Conservation (phyloP, 35 echinoderm and acorn worm genomes). For the Patiria miniata region DNA sequence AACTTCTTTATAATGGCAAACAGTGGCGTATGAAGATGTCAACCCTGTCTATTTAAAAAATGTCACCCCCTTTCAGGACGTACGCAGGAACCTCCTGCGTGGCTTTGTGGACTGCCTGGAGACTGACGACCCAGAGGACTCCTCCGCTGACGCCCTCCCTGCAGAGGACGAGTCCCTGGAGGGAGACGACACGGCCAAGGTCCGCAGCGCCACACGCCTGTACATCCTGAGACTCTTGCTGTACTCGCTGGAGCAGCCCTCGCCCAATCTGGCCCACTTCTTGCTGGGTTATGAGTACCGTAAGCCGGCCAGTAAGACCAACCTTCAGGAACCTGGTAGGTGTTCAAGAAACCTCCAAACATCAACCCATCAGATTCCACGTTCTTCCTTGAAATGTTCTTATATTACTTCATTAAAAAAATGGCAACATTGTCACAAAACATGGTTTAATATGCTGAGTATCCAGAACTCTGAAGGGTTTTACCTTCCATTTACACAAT, state of each 20-base stretch:
- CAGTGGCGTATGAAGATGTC: too few species aligned
- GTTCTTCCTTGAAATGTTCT: too few species aligned
- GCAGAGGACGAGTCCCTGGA: background rate
- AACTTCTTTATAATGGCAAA: too few species aligned
- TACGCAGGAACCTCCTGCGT: constrained; percentile 61
- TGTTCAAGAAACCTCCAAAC: too few species aligned
- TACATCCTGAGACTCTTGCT: constrained; percentile 68
- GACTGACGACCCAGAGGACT: constrained; percentile 64
- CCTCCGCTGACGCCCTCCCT: background rate
- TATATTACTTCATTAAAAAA: too few species aligned
- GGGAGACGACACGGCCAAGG: constrained; percentile 14
- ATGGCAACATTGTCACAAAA: too few species aligned
- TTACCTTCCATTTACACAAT: too few species aligned
- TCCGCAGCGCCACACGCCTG: constrained; percentile 69
- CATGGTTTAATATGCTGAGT: too few species aligned
- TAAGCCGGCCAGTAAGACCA: constrained; percentile 85
- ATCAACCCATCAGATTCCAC: too few species aligned
- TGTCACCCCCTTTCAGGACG: constrained; percentile 37
- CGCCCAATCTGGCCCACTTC: constrained; percentile 87
- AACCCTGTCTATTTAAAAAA: too few species aligned
- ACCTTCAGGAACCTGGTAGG: constrained; percentile 91
- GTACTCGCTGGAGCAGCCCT: constrained; percentile 75
- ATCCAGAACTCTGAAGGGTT: too few species aligned
- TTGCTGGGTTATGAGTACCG: constrained; percentile 76
- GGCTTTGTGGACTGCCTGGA: constrained; percentile 97